Percentiles rank a stretch among this genome's conserved stretches.
phyloP scores from a whole-genome alignment of 2,797 vertebrate genomes.

The Notolabrus celidotus region DNA sequence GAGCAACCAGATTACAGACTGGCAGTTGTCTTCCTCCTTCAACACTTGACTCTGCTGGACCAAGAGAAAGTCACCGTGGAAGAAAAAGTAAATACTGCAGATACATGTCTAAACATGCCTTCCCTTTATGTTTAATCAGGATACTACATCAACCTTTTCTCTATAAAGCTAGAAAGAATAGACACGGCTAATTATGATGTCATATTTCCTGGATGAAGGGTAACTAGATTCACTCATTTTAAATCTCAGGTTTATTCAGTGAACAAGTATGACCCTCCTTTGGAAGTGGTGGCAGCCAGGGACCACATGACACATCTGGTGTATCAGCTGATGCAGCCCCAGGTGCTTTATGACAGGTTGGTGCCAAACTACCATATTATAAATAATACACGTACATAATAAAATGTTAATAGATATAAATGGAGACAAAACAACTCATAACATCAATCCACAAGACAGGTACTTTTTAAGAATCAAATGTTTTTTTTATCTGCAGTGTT shows the following conservation, averaged over 20 bases:
- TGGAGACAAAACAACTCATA: too few relatives aligned
- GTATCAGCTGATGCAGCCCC: conserved; percentile 88
- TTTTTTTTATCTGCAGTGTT: conserved; percentile 38
- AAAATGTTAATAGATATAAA: too few relatives aligned
- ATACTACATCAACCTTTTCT: neutral
- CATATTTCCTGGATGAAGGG: too few relatives aligned
- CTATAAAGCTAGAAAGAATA: neutral
- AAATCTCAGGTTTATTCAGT: conserved; percentile 87
- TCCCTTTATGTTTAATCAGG: neutral
- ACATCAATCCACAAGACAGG: conserved; percentile 19
- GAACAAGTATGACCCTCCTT: conserved; percentile 90
- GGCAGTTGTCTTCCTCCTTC: conserved; percentile 88
- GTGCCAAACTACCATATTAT: conserved; percentile 2
- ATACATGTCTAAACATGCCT: neutral
- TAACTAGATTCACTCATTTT: too few relatives aligned
- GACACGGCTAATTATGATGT: too few relatives aligned
- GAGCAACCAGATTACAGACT: conserved; percentile 87
- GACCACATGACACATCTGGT: conserved; percentile 90
- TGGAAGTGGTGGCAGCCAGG: conserved; percentile 88
- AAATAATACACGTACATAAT: too few relatives aligned
- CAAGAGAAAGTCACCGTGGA: conserved; percentile 86
- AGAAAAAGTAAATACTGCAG: conserved; percentile 88
- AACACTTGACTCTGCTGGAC: conserved; percentile 89
- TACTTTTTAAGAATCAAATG: conserved; percentile 27
- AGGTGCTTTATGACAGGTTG: conserved; percentile 92